Conservation (phyloP, 1,140 invertebrate genomes). For the Drosophila simulans region DNA sequence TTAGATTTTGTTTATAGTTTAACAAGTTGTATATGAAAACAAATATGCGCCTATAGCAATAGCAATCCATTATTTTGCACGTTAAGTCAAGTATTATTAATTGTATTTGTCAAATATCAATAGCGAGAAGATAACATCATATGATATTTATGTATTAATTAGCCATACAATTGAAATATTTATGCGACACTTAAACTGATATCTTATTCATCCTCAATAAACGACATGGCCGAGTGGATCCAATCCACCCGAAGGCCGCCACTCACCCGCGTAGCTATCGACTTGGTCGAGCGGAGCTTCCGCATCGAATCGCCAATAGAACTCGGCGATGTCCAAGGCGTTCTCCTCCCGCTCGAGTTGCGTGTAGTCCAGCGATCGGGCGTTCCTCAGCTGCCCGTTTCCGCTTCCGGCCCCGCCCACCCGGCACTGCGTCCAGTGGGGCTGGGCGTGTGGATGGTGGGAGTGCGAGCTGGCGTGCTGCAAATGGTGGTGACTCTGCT, state of each 20-base stretch:
- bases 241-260: slow-evolving; percentile 18
- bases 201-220: slow-evolving; percentile 1
- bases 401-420: slow-evolving; percentile 41
- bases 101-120: not conserved
- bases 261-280: slow-evolving; percentile 67
- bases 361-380: slow-evolving; percentile 79
- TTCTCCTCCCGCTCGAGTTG: slow-evolving; percentile 74
- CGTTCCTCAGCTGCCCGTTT: slow-evolving; percentile 72
- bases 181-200: not conserved
- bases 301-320: slow-evolving; percentile 81
- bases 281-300: slow-evolving; percentile 67
- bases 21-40: no score
- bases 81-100: not conserved
- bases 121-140: not conserved
- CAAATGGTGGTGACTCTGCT: slow-evolving; percentile 35
- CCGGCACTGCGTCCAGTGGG: slow-evolving; percentile 72
- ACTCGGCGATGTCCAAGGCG: slow-evolving; percentile 81
- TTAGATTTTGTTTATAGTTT: no score
- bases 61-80: no score
- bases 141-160: slow-evolving; percentile 15
- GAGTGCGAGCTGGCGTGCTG: slow-evolving; percentile 31
- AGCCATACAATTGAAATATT: slow-evolving; percentile 1
- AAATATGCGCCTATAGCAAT: no score
- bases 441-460: slow-evolving; percentile 66
- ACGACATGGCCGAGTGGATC: slow-evolving; percentile 29